Percentiles rank a stretch among this genome's conserved stretches.
These are phyloP conservation scores for Phania funesta DNA, from an alignment of 2,888 invertebrate genomes.

Conservation along the genomic window DNA sequence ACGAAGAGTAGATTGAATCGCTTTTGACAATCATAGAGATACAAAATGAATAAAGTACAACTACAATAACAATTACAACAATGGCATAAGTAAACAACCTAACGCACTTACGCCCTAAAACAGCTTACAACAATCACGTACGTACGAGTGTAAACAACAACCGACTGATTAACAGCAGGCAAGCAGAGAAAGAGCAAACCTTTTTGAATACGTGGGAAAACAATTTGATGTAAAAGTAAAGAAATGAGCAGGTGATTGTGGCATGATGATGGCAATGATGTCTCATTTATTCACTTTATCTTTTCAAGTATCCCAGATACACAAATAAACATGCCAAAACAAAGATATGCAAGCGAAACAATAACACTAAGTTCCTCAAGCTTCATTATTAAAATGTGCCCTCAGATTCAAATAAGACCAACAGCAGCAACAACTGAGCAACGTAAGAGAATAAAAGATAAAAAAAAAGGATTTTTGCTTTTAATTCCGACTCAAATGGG, in stretches of 20 bases:
- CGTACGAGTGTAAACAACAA: background rate
- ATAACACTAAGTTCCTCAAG: too few species aligned
- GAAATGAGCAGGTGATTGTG: slow-evolving; percentile 21
- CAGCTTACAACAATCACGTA: background rate
- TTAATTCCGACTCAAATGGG: too few species aligned
- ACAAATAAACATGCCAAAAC: background rate
- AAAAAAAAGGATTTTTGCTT: too few species aligned
- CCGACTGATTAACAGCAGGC: background rate
- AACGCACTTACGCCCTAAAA: background rate
- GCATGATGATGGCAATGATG: slow-evolving; percentile 11
- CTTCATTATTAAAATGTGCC: too few species aligned
- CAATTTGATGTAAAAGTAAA: background rate
- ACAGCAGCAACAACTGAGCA: too few species aligned
- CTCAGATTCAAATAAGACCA: too few species aligned
- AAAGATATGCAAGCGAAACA: background rate
- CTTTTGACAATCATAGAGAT: too few species aligned
- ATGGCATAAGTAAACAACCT: too few species aligned
- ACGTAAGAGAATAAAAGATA: too few species aligned
- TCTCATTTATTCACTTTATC: background rate
- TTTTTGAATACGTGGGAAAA: background rate
- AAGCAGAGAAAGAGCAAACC: background rate
- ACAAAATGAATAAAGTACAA: too few species aligned
- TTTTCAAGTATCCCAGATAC: background rate
- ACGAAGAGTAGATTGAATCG: too few species aligned
- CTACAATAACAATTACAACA: too few species aligned